Evolutionary conservation across 37 sponge, comb jelly and placozoan species (phyloP).

Genomic region (Ianthella basta): DNA sequence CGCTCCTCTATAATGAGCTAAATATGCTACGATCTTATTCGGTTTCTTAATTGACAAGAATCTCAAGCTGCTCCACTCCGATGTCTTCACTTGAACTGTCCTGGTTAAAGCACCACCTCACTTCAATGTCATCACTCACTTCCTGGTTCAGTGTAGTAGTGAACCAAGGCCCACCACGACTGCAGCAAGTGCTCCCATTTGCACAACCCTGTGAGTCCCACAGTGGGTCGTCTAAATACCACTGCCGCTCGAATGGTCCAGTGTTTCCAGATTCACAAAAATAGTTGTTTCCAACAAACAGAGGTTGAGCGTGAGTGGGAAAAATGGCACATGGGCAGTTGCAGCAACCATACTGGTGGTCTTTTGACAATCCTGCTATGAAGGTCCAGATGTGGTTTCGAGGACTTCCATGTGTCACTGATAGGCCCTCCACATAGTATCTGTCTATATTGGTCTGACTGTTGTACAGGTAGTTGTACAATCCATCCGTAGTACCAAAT

Average conservation of each 20-base stretch:
- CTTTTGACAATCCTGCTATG: background rate
- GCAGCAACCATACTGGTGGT: background rate
- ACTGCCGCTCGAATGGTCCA: background rate
- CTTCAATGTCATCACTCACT: too few relatives aligned
- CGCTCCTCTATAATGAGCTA: too few relatives aligned
- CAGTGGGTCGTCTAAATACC: background rate
- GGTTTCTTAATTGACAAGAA: too few relatives aligned
- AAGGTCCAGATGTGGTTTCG: constrained; percentile 28
- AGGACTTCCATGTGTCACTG: constrained; percentile 18
- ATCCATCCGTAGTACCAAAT: background rate
- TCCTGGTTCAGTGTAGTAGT: too few relatives aligned
- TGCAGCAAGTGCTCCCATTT: constrained; percentile 6
- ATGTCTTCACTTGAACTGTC: too few relatives aligned
- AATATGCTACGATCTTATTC: too few relatives aligned
- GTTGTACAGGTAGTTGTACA: background rate
- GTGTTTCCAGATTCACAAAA: constrained; percentile 8
- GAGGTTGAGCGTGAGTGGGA: background rate
- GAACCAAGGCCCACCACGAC: background rate
- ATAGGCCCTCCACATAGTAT: constrained; percentile 1
- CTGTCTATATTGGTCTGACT: background rate
- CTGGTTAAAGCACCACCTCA: too few relatives aligned
- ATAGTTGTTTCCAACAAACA: constrained; percentile 18
- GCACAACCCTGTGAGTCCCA: background rate
- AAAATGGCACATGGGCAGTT: constrained; percentile 11
- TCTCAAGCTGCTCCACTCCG: too few relatives aligned